Conservation (phyloP, 2,797 vertebrate species). For the Gadopsis marmoratus region DNA sequence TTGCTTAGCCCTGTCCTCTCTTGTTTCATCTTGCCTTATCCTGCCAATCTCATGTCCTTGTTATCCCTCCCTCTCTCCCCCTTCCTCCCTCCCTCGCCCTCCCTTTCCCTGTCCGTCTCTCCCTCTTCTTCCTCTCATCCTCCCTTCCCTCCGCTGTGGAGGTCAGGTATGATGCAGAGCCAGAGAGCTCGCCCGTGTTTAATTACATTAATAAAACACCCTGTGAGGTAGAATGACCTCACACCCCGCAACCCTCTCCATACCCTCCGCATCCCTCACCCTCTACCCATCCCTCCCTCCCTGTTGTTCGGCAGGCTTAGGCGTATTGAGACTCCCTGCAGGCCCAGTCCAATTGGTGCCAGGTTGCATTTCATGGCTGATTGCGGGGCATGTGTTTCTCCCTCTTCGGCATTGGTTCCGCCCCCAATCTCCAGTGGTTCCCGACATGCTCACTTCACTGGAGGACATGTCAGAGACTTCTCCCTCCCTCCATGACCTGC, state of each 20-base stretch:
- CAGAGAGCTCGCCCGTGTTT: slow-evolving; percentile 79
- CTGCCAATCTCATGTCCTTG: slow-evolving; percentile 80
- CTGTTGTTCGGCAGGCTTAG: slow-evolving; percentile 62
- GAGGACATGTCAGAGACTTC: slow-evolving; percentile 81
- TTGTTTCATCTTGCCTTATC: slow-evolving; percentile 79
- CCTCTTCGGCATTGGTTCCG: slow-evolving; percentile 67
- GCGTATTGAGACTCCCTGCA: slow-evolving; percentile 70
- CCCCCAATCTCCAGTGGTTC: slow-evolving; percentile 77
- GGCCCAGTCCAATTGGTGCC: slow-evolving; percentile 75
- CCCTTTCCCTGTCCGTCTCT: slow-evolving; percentile 48
- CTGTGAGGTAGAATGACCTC: slow-evolving; percentile 81
- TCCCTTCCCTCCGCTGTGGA: slow-evolving; percentile 66
- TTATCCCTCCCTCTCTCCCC: slow-evolving; percentile 63
- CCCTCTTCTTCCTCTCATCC: slow-evolving; percentile 31
- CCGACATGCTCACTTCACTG: slow-evolving; percentile 77
- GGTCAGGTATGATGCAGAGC: slow-evolving; percentile 79
- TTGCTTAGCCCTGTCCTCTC: slow-evolving; percentile 70
- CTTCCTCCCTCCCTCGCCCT: slow-evolving; percentile 10
- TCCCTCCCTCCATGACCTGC: slow-evolving; percentile 71
- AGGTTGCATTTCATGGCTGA: slow-evolving; percentile 84
- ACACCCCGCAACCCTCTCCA: slow-evolving; percentile 58
- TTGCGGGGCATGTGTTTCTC: slow-evolving; percentile 79
- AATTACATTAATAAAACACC: slow-evolving; percentile 86
- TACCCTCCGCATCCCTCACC: slow-evolving; percentile 49
- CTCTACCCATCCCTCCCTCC: slow-evolving; percentile 38